Base-by-base conservation (phyloP, 2,888 invertebrate species). In the Sinopyrophorus schimmeli region DNA sequence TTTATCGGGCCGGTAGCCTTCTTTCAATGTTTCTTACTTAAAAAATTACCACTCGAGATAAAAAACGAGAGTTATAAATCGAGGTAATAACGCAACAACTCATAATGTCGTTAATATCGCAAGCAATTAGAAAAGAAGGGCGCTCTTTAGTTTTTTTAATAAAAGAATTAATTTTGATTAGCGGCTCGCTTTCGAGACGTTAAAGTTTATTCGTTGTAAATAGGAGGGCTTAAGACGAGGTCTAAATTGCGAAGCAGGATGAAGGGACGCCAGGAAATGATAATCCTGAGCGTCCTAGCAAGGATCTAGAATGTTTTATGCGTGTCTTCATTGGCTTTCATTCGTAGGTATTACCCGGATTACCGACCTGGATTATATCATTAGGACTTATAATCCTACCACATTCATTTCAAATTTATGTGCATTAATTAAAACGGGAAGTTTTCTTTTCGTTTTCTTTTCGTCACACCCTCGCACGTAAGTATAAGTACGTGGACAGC, bases 321-420 rank as follows among this genome's bases (percentile, higher is more conserved):
- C 63, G 63, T 60, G 65, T 68, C 67, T 67, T 66, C 66, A 64
- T 64, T 64, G 66, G 64, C 66, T 64, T 65, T 68, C 68, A 68
- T 68, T 66, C 67, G 60, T 61, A 57, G 65, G 67, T 58, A 67
- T 68, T 66, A 67, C 60, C 57, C 53, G 64, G 66, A 62, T 69
- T 69, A 69, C 65, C 65, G 63, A 57, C 55, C 49, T 51, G 69
- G 68, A 69, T 69, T 69, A 68, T 67, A 65, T 67, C 64, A 67
- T 68, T 68, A 67, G 63, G 53, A 58, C 55, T 57, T 62, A 60
- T 55, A 61, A 66, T 65, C 64, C 66, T 42, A 60, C 65, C 62
- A 55, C 66, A 62, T 63, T 62, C 65, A 67, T 67, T 66, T 68
- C 65, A 66, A 67, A 67, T 65, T 66, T 63, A 63, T 63, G 61